Percentiles rank a stretch among this genome's conserved stretches.
Conservation (phyloP, 2,888 invertebrate species). For the Aspidiotus destructor region DNA sequence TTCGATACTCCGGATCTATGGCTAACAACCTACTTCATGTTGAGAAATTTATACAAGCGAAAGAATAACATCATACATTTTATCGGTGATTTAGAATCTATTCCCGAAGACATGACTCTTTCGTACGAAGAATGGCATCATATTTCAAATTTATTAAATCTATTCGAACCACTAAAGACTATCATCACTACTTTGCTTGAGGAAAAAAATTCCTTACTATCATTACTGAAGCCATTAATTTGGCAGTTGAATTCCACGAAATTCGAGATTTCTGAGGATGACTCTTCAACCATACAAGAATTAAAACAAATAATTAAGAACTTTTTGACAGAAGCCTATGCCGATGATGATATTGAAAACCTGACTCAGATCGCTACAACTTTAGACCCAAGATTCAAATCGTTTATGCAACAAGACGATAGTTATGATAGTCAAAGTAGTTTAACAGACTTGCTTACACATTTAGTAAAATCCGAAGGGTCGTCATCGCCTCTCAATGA, state of each 20-base stretch:
- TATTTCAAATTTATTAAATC: constrained; percentile 43
- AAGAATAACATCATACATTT: constrained; percentile 41
- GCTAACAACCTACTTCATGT: constrained; percentile 46
- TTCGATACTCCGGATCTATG: constrained; percentile 41
- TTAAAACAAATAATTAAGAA: constrained; percentile 44
- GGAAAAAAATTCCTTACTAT: constrained; percentile 46
- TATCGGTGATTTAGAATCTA: constrained; percentile 40
- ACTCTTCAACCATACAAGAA: constrained; percentile 41
- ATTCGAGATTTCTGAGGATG: constrained; percentile 43
- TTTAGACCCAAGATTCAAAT: constrained; percentile 47
- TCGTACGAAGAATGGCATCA: constrained; percentile 44
- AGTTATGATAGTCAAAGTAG: background rate
- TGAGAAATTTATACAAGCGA: constrained; percentile 43
- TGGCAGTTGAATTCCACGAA: constrained; percentile 46
- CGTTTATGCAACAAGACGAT: constrained; percentile 38
- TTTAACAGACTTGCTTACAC: constrained; percentile 41
- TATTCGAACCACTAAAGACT: constrained; percentile 46
- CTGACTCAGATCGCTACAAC: constrained; percentile 45
- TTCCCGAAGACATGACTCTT: constrained; percentile 41
- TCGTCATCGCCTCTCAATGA: background rate
- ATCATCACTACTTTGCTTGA: constrained; percentile 46
- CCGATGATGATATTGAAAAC: constrained; percentile 43
- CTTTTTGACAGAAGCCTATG: constrained; percentile 40
- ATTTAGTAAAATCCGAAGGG: constrained; percentile 42
- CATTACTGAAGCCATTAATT: constrained; percentile 46